Percentiles rank a stretch among this genome's conserved stretches.
Conservation (phyloP, 30 jellyfish, hydroid and myxozoan species). For the Calvadosia cruxmelitensis region DNA sequence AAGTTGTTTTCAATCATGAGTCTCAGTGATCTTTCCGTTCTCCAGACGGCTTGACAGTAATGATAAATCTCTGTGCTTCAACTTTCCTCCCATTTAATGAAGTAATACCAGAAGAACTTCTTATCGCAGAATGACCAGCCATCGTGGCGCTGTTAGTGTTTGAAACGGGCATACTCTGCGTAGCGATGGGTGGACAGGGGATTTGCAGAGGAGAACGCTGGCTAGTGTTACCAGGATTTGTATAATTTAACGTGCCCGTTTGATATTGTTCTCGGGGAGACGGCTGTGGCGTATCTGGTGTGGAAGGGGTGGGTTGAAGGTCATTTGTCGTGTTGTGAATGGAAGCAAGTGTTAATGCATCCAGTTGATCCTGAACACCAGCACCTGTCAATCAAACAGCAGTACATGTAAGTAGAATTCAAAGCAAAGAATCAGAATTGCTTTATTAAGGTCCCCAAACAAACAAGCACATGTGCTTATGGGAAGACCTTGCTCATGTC, state of each 20-base stretch:
- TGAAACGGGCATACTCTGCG: background rate
- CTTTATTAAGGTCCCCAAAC: constrained; percentile 1
- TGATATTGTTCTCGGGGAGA: background rate
- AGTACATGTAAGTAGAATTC: background rate
- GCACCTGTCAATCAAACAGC: constrained; percentile 40
- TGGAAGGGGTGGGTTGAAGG: background rate
- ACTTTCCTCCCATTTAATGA: background rate
- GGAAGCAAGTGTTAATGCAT: constrained; percentile 52
- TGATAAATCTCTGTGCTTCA: background rate
- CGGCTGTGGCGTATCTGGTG: background rate
- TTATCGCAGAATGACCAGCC: too few relatives aligned
- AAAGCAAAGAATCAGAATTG: background rate
- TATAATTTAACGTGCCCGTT: background rate
- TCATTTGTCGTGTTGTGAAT: background rate
- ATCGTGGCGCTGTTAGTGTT: background rate
- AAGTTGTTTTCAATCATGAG: too few relatives aligned
- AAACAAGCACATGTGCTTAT: too few relatives aligned
- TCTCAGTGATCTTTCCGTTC: background rate
- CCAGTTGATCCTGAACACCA: constrained; percentile 97
- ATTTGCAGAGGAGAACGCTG: background rate
- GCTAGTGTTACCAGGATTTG: background rate
- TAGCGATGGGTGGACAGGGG: background rate
- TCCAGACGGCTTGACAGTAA: background rate
- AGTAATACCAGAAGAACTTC: background rate
- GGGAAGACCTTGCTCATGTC: too few relatives aligned